Conservation (phyloP, 2,113 vertebrate species). For the Aldabrachelys gigantea region DNA sequence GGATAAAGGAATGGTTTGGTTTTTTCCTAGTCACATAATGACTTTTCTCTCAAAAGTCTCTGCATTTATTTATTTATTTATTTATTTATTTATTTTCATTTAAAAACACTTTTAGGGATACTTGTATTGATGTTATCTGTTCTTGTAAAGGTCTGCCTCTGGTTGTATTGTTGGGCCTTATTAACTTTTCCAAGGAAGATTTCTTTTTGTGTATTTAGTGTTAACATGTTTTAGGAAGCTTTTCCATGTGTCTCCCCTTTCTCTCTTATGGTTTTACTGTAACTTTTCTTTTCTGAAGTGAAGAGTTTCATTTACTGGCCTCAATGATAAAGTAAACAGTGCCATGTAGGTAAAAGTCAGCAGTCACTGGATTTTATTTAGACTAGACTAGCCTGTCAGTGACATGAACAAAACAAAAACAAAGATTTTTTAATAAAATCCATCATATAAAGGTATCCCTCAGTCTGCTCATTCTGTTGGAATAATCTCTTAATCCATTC, state of each 20-base stretch:
- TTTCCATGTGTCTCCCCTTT: not conserved
- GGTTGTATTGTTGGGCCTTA: accelerated
- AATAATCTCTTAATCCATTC: not conserved
- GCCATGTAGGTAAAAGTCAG: not conserved
- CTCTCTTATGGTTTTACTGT: not conserved
- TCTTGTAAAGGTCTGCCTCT: not conserved
- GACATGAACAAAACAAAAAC: not conserved
- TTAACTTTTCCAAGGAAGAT: not conserved
- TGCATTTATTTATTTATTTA: no score
- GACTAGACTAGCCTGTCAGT: not conserved
- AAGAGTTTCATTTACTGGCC: not conserved
- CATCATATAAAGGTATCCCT: not conserved
- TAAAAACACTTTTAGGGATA: not conserved
- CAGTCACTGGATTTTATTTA: not conserved
- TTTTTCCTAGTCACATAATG: not conserved
- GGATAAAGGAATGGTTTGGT: not conserved
- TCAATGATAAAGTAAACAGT: not conserved
- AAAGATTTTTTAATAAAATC: not conserved
- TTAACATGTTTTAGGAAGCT: accelerated
- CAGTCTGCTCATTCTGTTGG: not conserved
- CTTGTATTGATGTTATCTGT: not conserved
- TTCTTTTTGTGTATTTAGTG: not conserved
- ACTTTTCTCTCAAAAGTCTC: not conserved
- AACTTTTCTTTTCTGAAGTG: not conserved
- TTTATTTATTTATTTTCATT: not conserved